Conservation (phyloP, 2,888 invertebrate genomes). For the Ditylenchus weischeri region DNA sequence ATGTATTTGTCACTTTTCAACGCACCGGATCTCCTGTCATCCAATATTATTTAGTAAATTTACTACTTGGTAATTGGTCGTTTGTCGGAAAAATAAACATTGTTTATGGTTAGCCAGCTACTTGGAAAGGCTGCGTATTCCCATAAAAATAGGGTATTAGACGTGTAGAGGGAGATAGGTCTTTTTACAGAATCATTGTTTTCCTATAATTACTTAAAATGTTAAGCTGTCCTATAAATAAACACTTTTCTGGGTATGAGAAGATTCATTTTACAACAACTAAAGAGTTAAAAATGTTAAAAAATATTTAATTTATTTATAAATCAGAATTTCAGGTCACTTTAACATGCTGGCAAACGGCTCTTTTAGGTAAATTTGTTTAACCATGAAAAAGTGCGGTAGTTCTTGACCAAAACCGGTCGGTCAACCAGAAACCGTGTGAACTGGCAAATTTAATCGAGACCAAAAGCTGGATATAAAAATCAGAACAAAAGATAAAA, state of each 20-base stretch:
- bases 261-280: neutral
- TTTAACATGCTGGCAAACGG: slow-evolving; percentile 55
- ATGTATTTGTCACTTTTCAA: slow-evolving; percentile 50
- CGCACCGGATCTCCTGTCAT: slow-evolving; percentile 52
- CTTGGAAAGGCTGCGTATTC: neutral
- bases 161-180: too few relatives aligned
- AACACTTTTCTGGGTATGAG: neutral
- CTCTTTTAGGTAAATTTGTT: slow-evolving; percentile 27
- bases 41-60: too few relatives aligned
- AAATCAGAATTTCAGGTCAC: slow-evolving; percentile 42
- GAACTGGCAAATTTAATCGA: too few relatives aligned
- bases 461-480: too few relatives aligned
- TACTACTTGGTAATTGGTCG: slow-evolving; percentile 47
- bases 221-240: too few relatives aligned
- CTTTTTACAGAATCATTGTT: neutral
- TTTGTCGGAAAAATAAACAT: neutral
- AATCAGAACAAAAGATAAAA: too few relatives aligned
- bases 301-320: neutral
- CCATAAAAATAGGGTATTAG: neutral
- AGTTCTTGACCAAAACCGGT: too few relatives aligned
- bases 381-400: too few relatives aligned
- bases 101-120: neutral
- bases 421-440: too few relatives aligned
- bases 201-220: neutral
- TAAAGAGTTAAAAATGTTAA: too few relatives aligned